phyloP scores from a whole-genome alignment of 1,140 invertebrate genomes.

The Drosophila willistoni region DNA sequence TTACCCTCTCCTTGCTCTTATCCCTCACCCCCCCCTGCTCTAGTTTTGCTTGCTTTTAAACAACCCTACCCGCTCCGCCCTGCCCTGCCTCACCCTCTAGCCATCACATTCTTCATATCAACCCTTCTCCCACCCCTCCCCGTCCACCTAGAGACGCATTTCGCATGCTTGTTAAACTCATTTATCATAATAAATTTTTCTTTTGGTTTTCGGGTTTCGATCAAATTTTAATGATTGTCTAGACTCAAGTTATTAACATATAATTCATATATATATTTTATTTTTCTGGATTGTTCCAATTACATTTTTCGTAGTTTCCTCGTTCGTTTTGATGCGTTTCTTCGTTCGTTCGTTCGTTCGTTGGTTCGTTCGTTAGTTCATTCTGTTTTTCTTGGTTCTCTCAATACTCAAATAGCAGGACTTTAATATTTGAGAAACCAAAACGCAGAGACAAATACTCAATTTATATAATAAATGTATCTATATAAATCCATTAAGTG shows the following conservation, averaged over 20 bases:
- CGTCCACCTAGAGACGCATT: not conserved
- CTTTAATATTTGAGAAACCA: constrained; percentile 25
- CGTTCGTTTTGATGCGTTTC: constrained; percentile 13
- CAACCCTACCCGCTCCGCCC: not conserved
- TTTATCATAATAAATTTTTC: not conserved
- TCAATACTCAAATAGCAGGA: constrained; percentile 48
- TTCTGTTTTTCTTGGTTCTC: constrained; percentile 34
- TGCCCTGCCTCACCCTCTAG: no score
- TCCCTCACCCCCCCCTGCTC: not conserved
- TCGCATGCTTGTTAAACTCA: constrained; percentile 19
- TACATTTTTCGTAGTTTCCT: constrained; percentile 64
- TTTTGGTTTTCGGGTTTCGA: not conserved
- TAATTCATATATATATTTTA: no score
- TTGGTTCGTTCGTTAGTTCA: constrained; percentile 55
- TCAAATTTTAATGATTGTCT: not conserved
- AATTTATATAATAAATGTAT: constrained; percentile 33
- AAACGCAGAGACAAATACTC: constrained; percentile 23
- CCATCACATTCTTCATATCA: no score
- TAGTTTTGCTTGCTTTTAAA: constrained; percentile 7
- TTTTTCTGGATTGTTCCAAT: constrained; percentile 13
- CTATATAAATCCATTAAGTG: constrained; percentile 47
- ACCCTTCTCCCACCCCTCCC: not conserved
- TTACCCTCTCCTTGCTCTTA: not conserved
- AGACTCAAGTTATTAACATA: not conserved
- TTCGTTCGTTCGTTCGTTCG: constrained; percentile 53